Evolutionary conservation across 2,797 vertebrate species (phyloP).

Genomic region (Synaphobranchus kaupii): DNA sequence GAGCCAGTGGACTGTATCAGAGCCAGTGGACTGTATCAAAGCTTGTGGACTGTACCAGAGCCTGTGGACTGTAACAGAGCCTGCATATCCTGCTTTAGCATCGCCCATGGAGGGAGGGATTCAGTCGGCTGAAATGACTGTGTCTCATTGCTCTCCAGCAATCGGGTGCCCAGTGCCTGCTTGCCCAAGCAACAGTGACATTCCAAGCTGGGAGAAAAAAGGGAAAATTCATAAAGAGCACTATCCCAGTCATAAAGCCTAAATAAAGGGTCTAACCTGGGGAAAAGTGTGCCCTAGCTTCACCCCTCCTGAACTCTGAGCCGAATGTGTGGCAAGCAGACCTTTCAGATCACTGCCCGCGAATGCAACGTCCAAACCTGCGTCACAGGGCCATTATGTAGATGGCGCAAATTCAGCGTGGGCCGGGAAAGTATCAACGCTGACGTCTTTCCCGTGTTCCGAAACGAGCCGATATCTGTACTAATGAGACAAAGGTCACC

Average conservation of each 20-base stretch:
- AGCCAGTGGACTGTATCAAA: too few relatives aligned
- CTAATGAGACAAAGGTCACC: neutral
- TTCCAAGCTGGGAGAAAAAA: neutral
- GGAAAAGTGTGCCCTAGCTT: neutral
- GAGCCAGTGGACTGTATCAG: too few relatives aligned
- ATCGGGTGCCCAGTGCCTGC: neutral
- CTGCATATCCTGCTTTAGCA: too few relatives aligned
- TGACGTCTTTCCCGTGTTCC: neutral
- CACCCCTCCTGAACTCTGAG: neutral
- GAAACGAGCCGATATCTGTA: neutral
- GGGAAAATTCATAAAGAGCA: neutral
- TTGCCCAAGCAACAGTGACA: neutral
- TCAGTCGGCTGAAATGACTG: neutral
- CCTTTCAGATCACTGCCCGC: neutral
- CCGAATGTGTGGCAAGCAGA: neutral
- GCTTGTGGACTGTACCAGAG: too few relatives aligned
- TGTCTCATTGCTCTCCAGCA: neutral
- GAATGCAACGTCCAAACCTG: neutral
- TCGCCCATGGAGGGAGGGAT: too few relatives aligned
- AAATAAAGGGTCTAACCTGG: neutral
- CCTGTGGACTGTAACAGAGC: too few relatives aligned
- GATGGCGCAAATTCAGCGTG: neutral
- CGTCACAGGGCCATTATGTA: neutral
- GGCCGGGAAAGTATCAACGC: neutral
- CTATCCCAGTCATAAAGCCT: neutral